Evolutionary conservation across 2,797 vertebrate species (phyloP).

Genomic region (Spinibarbus caldwelli): DNA sequence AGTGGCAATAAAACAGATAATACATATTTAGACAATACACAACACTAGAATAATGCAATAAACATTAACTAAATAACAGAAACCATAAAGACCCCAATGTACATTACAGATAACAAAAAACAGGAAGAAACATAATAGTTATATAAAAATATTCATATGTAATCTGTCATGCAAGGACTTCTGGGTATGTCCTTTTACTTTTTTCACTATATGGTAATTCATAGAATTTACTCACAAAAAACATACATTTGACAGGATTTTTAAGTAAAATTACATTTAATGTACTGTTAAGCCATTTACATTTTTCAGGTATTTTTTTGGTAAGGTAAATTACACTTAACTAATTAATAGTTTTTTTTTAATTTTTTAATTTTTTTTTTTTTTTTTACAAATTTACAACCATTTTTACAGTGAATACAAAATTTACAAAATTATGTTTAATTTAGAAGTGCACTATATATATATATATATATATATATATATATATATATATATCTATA

Average conservation of each 20-base stretch:
- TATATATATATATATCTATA: no score
- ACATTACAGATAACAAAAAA: background rate
- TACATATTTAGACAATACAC: no score
- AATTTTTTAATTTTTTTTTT: no score
- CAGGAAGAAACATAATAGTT: background rate
- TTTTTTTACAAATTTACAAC: background rate
- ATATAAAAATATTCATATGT: background rate
- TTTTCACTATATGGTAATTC: background rate
- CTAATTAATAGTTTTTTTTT: no score
- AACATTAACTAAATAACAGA: background rate
- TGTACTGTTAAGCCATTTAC: no score
- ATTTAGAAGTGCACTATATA: background rate
- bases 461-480: no score
- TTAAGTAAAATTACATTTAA: no score
- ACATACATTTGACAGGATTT: background rate
- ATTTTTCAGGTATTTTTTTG: no score
- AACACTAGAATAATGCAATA: conserved; percentile 2
- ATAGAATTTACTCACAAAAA: background rate
- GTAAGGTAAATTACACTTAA: no score
- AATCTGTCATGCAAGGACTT: background rate
- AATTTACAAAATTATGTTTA: background rate
- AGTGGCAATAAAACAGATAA: background rate
- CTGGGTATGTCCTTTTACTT: background rate
- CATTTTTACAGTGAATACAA: background rate
- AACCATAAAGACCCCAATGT: no score